Conservation (phyloP, 2,888 invertebrate species). For the Troides aeacus region DNA sequence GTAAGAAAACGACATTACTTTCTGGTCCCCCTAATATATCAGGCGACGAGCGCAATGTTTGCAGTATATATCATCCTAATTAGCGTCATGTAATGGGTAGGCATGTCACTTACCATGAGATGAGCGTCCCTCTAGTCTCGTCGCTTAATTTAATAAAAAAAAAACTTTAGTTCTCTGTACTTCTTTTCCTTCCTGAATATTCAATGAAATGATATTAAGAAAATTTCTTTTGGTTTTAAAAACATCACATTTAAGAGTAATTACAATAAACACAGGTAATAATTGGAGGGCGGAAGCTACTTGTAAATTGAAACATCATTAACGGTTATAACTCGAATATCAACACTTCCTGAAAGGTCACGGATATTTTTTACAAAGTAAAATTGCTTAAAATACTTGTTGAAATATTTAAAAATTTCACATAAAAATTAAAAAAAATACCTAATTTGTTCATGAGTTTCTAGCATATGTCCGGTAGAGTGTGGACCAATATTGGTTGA, state of each 20-base stretch:
- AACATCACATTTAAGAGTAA: not conserved
- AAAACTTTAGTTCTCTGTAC: not conserved
- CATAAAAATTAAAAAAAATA: not conserved
- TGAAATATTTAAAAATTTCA: not conserved
- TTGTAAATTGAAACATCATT: constrained; percentile 2
- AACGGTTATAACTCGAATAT: not conserved
- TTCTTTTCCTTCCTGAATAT: not conserved
- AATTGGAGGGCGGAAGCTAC: constrained; percentile 1
- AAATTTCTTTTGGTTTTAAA: not conserved
- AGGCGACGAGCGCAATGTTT: too few relatives aligned
- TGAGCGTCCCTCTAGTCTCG: too few relatives aligned
- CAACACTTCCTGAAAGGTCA: not conserved
- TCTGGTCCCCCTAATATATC: too few relatives aligned
- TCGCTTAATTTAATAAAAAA: too few relatives aligned
- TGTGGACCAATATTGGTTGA: too few relatives aligned
- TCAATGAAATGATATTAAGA: not conserved
- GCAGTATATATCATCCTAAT: too few relatives aligned
- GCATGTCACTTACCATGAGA: too few relatives aligned
- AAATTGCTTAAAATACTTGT: not conserved
- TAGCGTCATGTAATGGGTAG: too few relatives aligned
- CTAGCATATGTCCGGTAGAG: too few relatives aligned
- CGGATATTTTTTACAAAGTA: not conserved
- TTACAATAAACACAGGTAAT: not conserved
- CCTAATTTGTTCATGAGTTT: too few relatives aligned
- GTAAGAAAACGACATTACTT: too few relatives aligned